Conservation (phyloP, 2,113 vertebrate species). For the Grallaria varia region DNA sequence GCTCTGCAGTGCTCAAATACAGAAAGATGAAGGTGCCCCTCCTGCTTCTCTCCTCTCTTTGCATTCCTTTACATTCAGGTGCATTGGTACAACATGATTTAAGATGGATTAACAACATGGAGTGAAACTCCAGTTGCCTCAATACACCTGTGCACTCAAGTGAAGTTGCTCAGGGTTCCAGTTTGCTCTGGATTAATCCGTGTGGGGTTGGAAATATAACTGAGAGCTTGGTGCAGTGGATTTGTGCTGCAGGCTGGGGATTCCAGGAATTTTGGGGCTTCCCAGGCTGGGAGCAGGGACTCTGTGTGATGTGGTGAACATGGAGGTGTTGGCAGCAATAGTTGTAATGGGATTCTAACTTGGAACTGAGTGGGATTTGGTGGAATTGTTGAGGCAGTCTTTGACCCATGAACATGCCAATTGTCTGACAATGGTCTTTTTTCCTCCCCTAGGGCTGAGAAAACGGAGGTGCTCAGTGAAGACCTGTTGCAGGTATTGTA, state of each 20-base stretch:
- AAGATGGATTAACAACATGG: neutral
- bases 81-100: neutral
- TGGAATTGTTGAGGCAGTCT: neutral
- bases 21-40: neutral
- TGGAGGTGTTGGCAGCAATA: neutral
- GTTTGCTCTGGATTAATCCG: rapidly evolving
- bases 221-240: neutral
- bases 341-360: rapidly evolving
- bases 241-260: neutral
- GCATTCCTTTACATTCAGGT: neutral
- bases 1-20: neutral
- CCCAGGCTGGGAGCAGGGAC: neutral
- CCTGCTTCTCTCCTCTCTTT: neutral
- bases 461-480: constrained; percentile 97
- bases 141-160: neutral
- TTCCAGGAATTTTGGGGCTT: neutral
- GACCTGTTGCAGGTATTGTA: constrained; percentile 92
- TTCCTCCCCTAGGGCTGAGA: constrained; percentile 86
- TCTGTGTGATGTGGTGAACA: rapidly evolving
- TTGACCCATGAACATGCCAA: neutral
- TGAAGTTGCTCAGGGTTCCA: neutral
- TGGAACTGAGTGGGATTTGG: neutral
- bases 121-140: neutral
- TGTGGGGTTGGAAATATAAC: rapidly evolving
- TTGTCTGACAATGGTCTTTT: neutral